Evolutionary conservation across 2,113 vertebrate species (phyloP), one percentile per base, ranked within the genome.

Genomic region (Hippotragus niger): DNA sequence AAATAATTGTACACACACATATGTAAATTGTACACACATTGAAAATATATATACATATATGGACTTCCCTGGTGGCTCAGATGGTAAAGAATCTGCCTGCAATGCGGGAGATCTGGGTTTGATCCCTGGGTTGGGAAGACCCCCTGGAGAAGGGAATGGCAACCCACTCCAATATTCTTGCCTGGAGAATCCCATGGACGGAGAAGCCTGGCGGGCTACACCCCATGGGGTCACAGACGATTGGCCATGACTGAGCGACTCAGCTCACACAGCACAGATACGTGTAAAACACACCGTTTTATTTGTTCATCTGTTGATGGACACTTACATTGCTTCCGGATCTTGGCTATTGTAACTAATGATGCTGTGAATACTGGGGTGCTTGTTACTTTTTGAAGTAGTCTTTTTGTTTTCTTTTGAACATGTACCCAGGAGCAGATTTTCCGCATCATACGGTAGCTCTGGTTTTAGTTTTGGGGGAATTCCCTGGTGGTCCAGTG

Each of bases 121-220:
- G 67, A 74, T 25, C 36, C 67, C 5, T 25, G 67, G 36, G 67
- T 25, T 40, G 5, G 36, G 36, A 74, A 40, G 67, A 74, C 2
- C 36, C n/a, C 10, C 21, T 25, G n/a, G 19, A 25, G 36, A 36
- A 71, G 19, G n/a, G 19, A 6, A 40, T 25, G 67, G 67, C 67
- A 74, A 40, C 21, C 19, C 19, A 40, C 19, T 74, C n/a, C 21
- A 40, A 23, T 74, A 74, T 25, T 74, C 67, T 74, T 40, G 36
- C 36, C 67, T 40, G 67, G 67, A 74, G 36, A 74, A 23, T 13
- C 1, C 36, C 36, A 74, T 74, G 67, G 67, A 71, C 10, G 12
- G n/a, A 71, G 67, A 12, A 74, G 67, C 21, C 5, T 40, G 36
- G 36, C 0, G 1, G 36, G 36, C 10, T 40, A 40, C 5, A 2